Evolutionary conservation across 2,888 invertebrate species (phyloP).

Genomic region (Cephus pulcher): DNA sequence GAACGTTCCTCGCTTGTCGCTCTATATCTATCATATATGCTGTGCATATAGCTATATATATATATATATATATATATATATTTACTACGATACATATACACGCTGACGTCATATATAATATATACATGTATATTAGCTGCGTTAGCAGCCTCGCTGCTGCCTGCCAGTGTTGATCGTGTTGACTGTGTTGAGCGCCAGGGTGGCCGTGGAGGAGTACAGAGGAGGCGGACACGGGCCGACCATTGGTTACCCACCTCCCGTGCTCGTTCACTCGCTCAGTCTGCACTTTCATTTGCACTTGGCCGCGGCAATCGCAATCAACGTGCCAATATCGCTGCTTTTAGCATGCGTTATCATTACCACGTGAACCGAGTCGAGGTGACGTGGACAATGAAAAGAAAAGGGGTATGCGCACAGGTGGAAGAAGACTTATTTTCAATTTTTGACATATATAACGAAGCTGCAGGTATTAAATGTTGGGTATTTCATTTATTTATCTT

Average conservation of each 20-base stretch:
- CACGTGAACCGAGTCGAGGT: neutral
- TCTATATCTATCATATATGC: neutral
- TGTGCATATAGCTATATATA: neutral
- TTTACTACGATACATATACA: neutral
- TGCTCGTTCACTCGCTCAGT: conserved; percentile 3
- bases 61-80: conserved; percentile 13
- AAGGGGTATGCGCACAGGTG: neutral
- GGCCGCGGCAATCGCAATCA: neutral
- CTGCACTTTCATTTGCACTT: conserved; percentile 19
- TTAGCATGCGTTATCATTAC: neutral
- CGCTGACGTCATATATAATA: neutral
- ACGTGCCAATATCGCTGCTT: neutral
- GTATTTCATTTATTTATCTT: neutral
- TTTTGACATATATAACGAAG: neutral
- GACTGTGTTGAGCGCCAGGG: conserved; percentile 5
- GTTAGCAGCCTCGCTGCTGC: conserved; percentile 6
- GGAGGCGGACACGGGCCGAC: conserved; percentile 14
- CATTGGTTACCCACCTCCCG: conserved; percentile 20
- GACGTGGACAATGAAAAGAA: neutral
- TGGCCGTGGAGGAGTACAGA: conserved; percentile 12
- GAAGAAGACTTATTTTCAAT: neutral
- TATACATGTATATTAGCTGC: conserved; percentile 11
- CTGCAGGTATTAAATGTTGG: neutral
- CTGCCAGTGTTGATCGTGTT: conserved; percentile 7
- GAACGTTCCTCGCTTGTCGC: conserved; percentile 25